phyloP scores from a whole-genome alignment of 2,888 invertebrate genomes.

The Oligia latruncula region DNA sequence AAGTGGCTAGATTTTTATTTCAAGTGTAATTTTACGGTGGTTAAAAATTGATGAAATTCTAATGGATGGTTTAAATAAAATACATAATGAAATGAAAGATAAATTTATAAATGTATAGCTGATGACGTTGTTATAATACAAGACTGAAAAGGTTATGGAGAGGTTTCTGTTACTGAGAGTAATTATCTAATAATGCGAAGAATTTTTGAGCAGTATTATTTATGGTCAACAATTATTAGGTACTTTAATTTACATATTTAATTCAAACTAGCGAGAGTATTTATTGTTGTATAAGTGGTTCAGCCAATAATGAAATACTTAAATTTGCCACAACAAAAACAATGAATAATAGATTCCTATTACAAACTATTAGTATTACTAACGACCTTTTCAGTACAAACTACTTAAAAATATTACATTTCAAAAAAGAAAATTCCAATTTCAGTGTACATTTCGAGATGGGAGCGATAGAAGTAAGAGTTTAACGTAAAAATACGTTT shows the following conservation, averaged over 20 bases:
- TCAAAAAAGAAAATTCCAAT: conserved; percentile 51
- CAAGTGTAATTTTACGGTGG: conserved; percentile 26
- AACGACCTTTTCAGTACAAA: conserved; percentile 29
- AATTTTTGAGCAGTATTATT: background rate
- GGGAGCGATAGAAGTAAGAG: conserved; percentile 50
- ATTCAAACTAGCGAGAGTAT: background rate
- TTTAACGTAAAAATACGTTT: conserved; percentile 66
- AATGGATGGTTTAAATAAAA: conserved; percentile 24
- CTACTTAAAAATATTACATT: conserved; percentile 52
- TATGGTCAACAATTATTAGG: background rate
- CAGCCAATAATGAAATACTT: conserved; percentile 1
- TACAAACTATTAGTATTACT: conserved; percentile 27
- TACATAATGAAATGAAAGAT: conserved; percentile 23
- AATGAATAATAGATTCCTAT: background rate
- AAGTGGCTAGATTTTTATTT: conserved; percentile 41
- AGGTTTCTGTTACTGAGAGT: background rate
- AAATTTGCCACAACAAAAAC: background rate
- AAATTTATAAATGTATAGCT: conserved; percentile 32
- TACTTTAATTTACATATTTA: background rate
- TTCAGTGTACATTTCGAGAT: conserved; percentile 55
- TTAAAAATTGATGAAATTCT: conserved; percentile 34
- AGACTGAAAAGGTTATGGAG: background rate
- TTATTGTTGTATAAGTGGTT: background rate
- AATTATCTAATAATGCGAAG: background rate
- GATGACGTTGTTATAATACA: conserved; percentile 2